Evolutionary conservation across 1,140 invertebrate species (phyloP).

Genomic region (Drosophila malerkotliana): DNA sequence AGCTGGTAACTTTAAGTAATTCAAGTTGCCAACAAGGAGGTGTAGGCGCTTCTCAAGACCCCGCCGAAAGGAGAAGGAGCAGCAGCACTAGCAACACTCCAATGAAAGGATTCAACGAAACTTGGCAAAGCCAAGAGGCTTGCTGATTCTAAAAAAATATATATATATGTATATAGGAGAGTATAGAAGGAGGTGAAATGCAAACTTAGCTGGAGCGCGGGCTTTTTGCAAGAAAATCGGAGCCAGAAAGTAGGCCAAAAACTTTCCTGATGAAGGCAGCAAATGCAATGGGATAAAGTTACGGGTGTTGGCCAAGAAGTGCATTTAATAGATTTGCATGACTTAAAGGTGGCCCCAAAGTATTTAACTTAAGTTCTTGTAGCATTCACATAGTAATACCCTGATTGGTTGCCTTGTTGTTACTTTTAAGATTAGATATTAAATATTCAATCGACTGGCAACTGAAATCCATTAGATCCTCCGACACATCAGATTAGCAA

Average conservation of each 20-base stretch:
- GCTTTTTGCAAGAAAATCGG: constrained; percentile 19
- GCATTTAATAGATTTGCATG: constrained; percentile 49
- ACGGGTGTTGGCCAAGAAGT: constrained; percentile 28
- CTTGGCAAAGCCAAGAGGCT: constrained; percentile 60
- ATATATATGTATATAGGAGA: neutral
- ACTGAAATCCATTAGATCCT: constrained; percentile 6
- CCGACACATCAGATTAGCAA: constrained; percentile 8
- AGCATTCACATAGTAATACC: neutral
- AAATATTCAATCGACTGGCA: neutral
- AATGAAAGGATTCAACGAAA: constrained; percentile 63
- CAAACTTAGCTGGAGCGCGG: constrained; percentile 29
- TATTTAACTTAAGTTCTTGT: no score
- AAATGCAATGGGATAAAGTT: constrained; percentile 44
- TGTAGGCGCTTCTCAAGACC: constrained; percentile 28
- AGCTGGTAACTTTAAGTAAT: constrained; percentile 57
- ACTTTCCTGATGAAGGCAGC: constrained; percentile 39
- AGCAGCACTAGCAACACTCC: constrained; percentile 23
- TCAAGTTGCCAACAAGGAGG: constrained; percentile 47
- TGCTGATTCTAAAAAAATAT: constrained; percentile 29
- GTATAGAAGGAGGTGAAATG: constrained; percentile 14
- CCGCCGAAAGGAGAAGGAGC: neutral
- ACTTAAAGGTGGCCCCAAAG: constrained; percentile 7
- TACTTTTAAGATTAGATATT: neutral
- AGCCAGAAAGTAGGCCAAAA: constrained; percentile 44
- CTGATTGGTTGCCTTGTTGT: neutral